Evolutionary conservation across 2,113 vertebrate genomes (phyloP).

Genomic region (Himantopus leucocephalus): DNA sequence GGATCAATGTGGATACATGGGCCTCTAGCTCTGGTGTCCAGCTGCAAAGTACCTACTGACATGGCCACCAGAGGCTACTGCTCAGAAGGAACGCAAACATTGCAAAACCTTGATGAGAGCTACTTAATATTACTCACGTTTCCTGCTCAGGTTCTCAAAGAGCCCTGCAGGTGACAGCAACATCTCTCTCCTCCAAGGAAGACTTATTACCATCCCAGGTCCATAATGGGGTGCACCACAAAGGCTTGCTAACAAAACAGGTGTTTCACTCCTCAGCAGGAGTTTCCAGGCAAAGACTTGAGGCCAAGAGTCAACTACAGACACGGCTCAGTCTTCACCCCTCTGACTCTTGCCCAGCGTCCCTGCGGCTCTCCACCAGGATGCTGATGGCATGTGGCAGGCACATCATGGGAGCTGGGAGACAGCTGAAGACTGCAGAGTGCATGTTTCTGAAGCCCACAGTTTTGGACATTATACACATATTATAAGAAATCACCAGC

Average conservation of each 20-base stretch:
- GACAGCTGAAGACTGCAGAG: background rate
- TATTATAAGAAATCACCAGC: background rate
- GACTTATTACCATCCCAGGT: background rate
- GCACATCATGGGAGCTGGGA: background rate
- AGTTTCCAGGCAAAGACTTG: background rate
- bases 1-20: rapidly evolving
- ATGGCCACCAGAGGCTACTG: background rate
- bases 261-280: background rate
- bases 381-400: background rate
- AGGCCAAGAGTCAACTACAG: background rate
- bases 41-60: background rate
- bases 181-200: background rate
- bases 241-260: background rate
- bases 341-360: background rate
- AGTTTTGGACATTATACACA: background rate
- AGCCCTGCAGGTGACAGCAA: rapidly evolving
- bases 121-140: background rate
- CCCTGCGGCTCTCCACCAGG: background rate
- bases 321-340: background rate
- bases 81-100: background rate
- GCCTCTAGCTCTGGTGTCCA: background rate
- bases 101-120: background rate
- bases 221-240: background rate
- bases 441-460: background rate
- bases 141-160: background rate